Conservation (phyloP, 2,113 vertebrate species). For the Anguilla rostrata region DNA sequence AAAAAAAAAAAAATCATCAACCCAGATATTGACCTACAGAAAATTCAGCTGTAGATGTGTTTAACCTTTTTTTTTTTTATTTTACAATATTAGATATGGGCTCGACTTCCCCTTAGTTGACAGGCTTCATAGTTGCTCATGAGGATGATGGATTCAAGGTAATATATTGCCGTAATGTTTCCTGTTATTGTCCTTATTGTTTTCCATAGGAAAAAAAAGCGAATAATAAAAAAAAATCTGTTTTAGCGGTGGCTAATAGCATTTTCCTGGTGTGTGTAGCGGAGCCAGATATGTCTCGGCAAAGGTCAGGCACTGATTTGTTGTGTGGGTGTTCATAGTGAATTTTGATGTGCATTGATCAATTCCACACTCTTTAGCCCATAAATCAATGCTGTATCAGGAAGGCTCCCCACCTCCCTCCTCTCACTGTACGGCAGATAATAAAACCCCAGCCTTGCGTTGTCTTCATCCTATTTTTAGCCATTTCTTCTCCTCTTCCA, state of each 20-base stretch:
- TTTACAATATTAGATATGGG: constrained; percentile 32
- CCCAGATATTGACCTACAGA: constrained; percentile 27
- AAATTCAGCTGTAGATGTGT: constrained; percentile 57
- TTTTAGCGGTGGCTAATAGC: constrained; percentile 54
- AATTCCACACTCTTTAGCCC: constrained; percentile 71
- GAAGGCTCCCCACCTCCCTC: constrained; percentile 46
- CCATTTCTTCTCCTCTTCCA: constrained; percentile 56
- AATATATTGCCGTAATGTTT: constrained; percentile 62
- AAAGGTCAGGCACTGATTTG: constrained; percentile 71
- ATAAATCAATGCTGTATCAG: constrained; percentile 77
- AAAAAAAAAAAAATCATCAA: background rate
- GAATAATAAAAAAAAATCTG: constrained; percentile 35
- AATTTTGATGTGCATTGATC: constrained; percentile 78
- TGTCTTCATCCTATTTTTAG: constrained; percentile 69
- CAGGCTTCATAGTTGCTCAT: constrained; percentile 59
- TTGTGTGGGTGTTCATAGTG: constrained; percentile 68
- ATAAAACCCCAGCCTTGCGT: constrained; percentile 60
- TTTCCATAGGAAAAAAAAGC: constrained; percentile 50
- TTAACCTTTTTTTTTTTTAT: constrained; percentile 45
- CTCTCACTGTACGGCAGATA: constrained; percentile 62
- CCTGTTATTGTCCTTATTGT: constrained; percentile 54
- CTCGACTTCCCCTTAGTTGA: constrained; percentile 43
- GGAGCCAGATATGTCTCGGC: constrained; percentile 68
- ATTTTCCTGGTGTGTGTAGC: constrained; percentile 62
- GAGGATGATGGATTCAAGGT: constrained; percentile 54